Percentiles rank a stretch among this genome's conserved stretches.
These are phyloP conservation scores for Calameuta pallipes DNA, from an alignment of 2,888 invertebrate species.

Conservation along the genomic window DNA sequence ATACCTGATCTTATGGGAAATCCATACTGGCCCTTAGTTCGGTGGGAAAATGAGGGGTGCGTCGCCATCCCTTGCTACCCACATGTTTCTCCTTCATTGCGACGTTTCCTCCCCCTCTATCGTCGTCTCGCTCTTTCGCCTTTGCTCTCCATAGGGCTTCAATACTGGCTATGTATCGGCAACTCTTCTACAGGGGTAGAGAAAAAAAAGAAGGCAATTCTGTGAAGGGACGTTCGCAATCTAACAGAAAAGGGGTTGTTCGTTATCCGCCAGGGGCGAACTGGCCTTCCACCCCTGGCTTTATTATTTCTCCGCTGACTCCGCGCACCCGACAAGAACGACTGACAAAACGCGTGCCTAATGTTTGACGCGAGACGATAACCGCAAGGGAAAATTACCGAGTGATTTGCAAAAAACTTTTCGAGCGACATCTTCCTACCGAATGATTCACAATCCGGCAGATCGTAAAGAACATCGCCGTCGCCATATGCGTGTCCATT, in stretches of 20 bases:
- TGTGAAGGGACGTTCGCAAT: neutral
- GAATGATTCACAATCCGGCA: neutral
- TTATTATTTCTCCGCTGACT: neutral
- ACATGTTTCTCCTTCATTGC: conserved; percentile 2
- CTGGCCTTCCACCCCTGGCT: neutral
- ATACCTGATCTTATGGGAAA: conserved; percentile 64
- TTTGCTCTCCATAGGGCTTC: neutral
- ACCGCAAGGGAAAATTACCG: neutral
- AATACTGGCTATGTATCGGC: neutral
- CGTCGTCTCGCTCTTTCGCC: neutral
- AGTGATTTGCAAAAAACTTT: neutral
- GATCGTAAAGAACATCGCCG: neutral
- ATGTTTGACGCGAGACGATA: neutral
- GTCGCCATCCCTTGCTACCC: conserved; percentile 1
- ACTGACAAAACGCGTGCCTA: neutral
- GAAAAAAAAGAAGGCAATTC: neutral
- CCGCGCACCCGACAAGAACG: neutral
- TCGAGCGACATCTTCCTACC: neutral
- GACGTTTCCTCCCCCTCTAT: neutral
- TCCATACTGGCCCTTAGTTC: conserved; percentile 56
- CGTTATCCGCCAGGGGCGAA: neutral
- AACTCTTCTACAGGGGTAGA: neutral
- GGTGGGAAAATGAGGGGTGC: conserved; percentile 19
- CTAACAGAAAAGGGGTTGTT: neutral
- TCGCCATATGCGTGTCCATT: neutral